A percentile compares a stretch with the other conserved stretches of the same genome.
Evolutionary conservation across 2,113 vertebrate genomes (phyloP).

Genomic region (Xenus cinereus): DNA sequence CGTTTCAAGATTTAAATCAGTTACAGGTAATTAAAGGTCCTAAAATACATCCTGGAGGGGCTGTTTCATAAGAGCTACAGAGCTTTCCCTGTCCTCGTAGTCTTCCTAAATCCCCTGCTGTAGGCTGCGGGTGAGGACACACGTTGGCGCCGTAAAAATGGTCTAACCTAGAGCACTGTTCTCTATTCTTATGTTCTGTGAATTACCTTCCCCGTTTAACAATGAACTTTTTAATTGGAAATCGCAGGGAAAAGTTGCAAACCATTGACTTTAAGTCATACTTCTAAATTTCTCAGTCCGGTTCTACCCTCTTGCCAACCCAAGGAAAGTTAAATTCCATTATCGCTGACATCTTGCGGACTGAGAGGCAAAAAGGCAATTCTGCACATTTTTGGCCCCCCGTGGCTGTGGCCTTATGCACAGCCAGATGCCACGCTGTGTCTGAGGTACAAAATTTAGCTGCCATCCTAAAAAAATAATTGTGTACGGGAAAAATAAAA

Average conservation of each 20-base stretch:
- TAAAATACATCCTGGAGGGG: neutral
- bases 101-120: neutral
- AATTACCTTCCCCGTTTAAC: neutral
- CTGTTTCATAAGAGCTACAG: neutral
- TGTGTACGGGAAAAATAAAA: neutral
- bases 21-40: neutral
- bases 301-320: neutral
- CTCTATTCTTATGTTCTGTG: neutral
- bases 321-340: neutral
- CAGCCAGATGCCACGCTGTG: neutral
- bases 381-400: slow-evolving; percentile 44
- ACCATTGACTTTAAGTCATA: neutral
- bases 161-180: neutral
- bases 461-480: neutral
- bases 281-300: neutral
- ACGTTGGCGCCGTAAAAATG: neutral
- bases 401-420: neutral
- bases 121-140: neutral
- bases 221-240: neutral
- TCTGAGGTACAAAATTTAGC: neutral
- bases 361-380: neutral
- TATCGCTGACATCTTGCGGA: neutral
- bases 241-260: neutral
- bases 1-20: slow-evolving; percentile 2
- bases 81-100: neutral